Percentiles rank a stretch among this genome's conserved stretches.
Conservation (phyloP, 2,113 vertebrate species). For the Mastomys coucha region DNA sequence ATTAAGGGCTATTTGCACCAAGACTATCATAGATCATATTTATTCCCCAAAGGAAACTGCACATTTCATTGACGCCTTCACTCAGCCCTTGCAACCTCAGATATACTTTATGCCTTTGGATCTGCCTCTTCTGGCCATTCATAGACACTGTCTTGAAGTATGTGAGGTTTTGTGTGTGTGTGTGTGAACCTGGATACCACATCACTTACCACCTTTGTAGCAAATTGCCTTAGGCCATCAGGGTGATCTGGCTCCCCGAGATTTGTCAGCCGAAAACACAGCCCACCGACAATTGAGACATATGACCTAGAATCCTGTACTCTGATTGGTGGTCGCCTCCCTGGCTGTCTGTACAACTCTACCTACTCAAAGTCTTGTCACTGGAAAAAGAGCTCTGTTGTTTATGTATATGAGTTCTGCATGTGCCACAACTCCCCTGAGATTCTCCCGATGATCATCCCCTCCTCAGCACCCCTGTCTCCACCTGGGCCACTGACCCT, state of each 20-base stretch:
- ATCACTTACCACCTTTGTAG: too few species aligned
- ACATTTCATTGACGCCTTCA: neutral
- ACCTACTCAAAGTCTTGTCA: neutral
- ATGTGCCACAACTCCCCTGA: neutral
- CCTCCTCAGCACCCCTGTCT: constrained; percentile 88
- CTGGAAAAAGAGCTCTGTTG: neutral
- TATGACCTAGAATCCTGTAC: too few species aligned
- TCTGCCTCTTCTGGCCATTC: neutral
- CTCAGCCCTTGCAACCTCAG: neutral
- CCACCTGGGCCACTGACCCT: constrained; percentile 88
- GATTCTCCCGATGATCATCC: too few species aligned
- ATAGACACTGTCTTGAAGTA: neutral
- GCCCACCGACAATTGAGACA: neutral
- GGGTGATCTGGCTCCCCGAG: neutral
- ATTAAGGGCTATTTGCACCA: neutral
- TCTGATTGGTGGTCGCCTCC: too few species aligned
- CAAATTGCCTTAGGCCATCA: neutral
- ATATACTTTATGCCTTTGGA: neutral
- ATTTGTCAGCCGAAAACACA: too few species aligned
- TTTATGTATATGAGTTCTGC: neutral
- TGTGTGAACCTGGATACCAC: neutral
- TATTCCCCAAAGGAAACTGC: neutral
- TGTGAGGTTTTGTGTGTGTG: neutral
- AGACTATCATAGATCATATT: too few species aligned
- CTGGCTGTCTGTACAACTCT: neutral